Conservation (phyloP, 1,140 invertebrate genomes). For the Drosophila persimilis region DNA sequence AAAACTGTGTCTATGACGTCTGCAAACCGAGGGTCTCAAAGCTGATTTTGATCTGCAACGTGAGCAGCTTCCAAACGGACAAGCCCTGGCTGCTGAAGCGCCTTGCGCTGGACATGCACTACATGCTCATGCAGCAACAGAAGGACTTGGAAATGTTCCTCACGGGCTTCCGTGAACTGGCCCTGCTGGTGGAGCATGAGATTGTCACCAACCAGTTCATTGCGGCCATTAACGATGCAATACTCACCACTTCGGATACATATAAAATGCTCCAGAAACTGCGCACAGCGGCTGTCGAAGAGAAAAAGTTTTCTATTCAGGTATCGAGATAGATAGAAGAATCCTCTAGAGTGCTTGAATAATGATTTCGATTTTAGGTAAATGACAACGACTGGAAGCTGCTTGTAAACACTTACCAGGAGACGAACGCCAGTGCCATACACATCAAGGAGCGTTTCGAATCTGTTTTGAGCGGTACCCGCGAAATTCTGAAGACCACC, state of each 20-base stretch:
- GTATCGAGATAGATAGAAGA: conserved; percentile 16
- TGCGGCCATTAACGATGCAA: conserved; percentile 14
- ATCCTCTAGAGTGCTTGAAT: not conserved
- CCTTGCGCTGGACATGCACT: conserved; percentile 41
- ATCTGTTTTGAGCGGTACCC: conserved; percentile 17
- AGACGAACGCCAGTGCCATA: not conserved
- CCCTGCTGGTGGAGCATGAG: conserved; percentile 49
- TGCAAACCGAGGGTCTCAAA: conserved; percentile 13
- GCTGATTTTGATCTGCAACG: conserved; percentile 15
- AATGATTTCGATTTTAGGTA: conserved; percentile 7
- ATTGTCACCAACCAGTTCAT: conserved; percentile 25
- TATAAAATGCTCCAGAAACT: conserved; percentile 32
- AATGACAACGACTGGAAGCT: conserved; percentile 25
- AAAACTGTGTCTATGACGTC: conserved; percentile 3
- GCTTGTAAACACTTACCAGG: not conserved
- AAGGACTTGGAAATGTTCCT: conserved; percentile 30
- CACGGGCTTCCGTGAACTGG: conserved; percentile 50
- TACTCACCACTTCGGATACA: conserved; percentile 20
- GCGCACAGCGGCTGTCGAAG: conserved; percentile 1
- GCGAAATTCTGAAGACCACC: not conserved
- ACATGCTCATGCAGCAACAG: conserved; percentile 53
- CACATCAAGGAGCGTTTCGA: conserved; percentile 19
- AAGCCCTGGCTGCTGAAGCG: conserved; percentile 36
- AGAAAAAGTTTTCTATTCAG: conserved; percentile 16
- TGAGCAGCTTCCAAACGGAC: not conserved